A percentile compares a stretch with the other conserved stretches of the same genome.
These are phyloP conservation scores for Temnothorax longispinosus DNA, from an alignment of 1,140 invertebrate species.

Conservation along the genomic window DNA sequence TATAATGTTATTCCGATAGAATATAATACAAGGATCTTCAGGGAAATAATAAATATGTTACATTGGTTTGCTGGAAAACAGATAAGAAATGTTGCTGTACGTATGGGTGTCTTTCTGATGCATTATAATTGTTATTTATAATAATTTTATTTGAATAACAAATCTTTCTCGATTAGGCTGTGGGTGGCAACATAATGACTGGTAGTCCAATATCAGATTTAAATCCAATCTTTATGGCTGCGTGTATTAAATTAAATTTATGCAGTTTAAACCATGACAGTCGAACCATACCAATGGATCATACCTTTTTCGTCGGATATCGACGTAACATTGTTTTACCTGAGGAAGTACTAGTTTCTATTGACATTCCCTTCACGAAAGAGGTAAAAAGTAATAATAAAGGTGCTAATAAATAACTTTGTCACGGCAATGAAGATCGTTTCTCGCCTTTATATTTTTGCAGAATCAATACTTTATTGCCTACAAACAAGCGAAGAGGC, in stretches of 20 bases:
- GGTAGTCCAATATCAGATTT: conserved; percentile 98
- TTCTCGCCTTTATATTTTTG: conserved; percentile 73
- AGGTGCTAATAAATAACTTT: neutral
- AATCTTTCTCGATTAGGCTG: conserved; percentile 84
- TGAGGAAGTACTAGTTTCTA: conserved; percentile 93
- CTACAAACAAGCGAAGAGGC: conserved; percentile 96
- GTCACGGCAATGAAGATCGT: neutral
- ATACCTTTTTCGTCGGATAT: conserved; percentile 95
- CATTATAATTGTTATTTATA: conserved; percentile 14
- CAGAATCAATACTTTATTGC: conserved; percentile 93
- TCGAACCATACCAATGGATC: conserved; percentile 91
- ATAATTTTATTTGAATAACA: neutral
- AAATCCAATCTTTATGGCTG: conserved; percentile 96
- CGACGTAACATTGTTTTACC: conserved; percentile 91
- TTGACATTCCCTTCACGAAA: conserved; percentile 89
- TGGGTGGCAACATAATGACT: conserved; percentile 97
- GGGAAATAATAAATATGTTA: conserved; percentile 93
- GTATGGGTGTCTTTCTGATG: conserved; percentile 72
- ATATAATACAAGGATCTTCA: conserved; percentile 90
- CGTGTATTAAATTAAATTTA: conserved; percentile 84
- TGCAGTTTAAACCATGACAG: conserved; percentile 85
- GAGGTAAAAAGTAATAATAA: conserved; percentile 44
- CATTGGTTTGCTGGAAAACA: conserved; percentile 98
- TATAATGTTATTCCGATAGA: conserved; percentile 74
- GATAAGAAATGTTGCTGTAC: conserved; percentile 93